Evolutionary conservation across 2,797 vertebrate species (phyloP).

Genomic region (Podarcis lilfordi): DNA sequence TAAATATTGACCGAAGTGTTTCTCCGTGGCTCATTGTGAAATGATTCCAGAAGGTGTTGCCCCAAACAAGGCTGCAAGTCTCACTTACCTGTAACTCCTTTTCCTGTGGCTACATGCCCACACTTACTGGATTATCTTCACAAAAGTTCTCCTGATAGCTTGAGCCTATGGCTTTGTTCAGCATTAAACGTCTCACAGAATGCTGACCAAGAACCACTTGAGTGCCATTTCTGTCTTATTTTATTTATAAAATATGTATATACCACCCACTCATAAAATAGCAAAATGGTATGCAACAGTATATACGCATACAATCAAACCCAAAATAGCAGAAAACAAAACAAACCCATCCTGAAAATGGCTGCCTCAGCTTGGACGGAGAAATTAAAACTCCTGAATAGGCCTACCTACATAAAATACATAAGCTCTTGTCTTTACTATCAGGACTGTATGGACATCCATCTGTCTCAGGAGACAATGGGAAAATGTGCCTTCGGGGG

Average conservation of each 20-base stretch:
- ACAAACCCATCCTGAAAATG: too few relatives aligned
- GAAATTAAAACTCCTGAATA: too few relatives aligned
- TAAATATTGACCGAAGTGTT: constrained; percentile 68
- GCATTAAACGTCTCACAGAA: constrained; percentile 54
- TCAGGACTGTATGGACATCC: constrained; percentile 31
- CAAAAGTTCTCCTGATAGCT: background rate
- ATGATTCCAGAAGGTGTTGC: constrained; percentile 56
- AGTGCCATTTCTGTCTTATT: constrained; percentile 38
- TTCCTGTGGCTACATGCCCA: constrained; percentile 5
- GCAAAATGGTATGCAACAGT: too few relatives aligned
- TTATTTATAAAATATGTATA: too few relatives aligned
- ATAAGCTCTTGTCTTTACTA: constrained; percentile 31
- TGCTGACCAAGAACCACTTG: constrained; percentile 57
- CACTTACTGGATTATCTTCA: background rate
- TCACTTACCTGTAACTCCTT: constrained; percentile 17
- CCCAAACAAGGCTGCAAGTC: constrained; percentile 44
- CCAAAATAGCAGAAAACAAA: too few relatives aligned
- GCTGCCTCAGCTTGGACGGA: too few relatives aligned
- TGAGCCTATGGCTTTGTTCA: background rate
- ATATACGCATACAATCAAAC: too few relatives aligned
- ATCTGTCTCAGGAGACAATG: too few relatives aligned
- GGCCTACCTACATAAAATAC: too few relatives aligned
- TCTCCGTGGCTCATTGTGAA: constrained; percentile 57
- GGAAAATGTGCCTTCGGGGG: too few relatives aligned
- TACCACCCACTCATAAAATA: too few relatives aligned